Evolutionary conservation across 1,140 invertebrate genomes (phyloP).

Genomic region (Oedothorax gibbosus): DNA sequence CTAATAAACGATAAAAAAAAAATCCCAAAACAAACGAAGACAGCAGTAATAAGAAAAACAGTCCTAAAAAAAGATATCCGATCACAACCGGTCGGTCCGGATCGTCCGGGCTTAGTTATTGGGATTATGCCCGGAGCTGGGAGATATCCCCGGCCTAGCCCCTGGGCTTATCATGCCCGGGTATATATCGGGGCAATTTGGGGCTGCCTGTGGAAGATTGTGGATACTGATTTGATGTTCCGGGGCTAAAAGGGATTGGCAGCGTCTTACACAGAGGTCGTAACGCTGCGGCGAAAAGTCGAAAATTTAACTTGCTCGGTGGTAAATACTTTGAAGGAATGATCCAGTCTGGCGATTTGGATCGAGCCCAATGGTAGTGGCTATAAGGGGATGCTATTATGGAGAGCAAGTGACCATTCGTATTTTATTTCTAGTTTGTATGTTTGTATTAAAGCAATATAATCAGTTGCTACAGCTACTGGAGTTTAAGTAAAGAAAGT

Average conservation of each 20-base stretch:
- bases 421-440: too few relatives aligned
- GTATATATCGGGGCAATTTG: constrained; percentile 59
- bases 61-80: constrained; percentile 12
- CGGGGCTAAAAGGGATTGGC: constrained; percentile 48
- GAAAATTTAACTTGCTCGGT: constrained; percentile 56
- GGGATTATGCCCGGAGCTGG: constrained; percentile 54
- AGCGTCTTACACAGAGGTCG: constrained; percentile 55
- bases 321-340: constrained; percentile 33
- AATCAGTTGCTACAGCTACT: too few relatives aligned
- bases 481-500: too few relatives aligned
- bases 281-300: constrained; percentile 46
- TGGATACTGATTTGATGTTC: constrained; percentile 60
- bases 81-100: constrained; percentile 26
- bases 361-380: background rate
- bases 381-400: too few relatives aligned
- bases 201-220: constrained; percentile 52
- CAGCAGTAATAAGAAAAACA: background rate
- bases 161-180: constrained; percentile 51
- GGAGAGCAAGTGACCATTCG: too few relatives aligned
- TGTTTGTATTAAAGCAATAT: too few relatives aligned
- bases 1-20: background rate
- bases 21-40: background rate
- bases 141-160: constrained; percentile 52
- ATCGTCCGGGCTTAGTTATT: constrained; percentile 39
- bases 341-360: constrained; percentile 2